Percentiles rank a stretch among this genome's conserved stretches.
phyloP scores from a whole-genome alignment of 1,140 invertebrate species.

The Sycobia sp. region DNA sequence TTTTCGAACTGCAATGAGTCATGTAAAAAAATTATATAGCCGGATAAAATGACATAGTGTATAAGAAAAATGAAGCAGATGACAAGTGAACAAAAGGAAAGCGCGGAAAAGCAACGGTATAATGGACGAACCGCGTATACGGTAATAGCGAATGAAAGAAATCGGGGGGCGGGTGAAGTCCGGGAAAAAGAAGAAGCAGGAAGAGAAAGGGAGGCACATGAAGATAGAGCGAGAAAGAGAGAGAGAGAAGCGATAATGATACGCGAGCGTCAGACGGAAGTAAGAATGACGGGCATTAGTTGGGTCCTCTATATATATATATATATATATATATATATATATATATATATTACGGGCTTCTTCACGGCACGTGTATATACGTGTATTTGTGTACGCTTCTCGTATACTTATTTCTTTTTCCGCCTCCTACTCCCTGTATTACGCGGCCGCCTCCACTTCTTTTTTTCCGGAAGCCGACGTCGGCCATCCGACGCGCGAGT shows the following conservation, averaged over 20 bases:
- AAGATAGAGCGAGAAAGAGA: conserved; percentile 1
- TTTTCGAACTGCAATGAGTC: too few species aligned
- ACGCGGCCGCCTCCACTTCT: not conserved
- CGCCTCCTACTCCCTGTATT: not conserved
- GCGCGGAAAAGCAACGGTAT: too few species aligned
- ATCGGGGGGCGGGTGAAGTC: not conserved
- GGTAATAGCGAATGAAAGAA: too few species aligned
- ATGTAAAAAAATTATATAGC: too few species aligned
- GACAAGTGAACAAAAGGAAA: too few species aligned
- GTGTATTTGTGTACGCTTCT: not conserved
- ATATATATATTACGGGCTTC: conserved; percentile 17
- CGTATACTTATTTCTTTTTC: conserved; percentile 4
- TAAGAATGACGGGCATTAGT: conserved; percentile 27
- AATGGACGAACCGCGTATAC: too few species aligned
- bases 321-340: too few species aligned
- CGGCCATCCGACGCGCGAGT: not conserved
- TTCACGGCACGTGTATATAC: conserved; percentile 8
- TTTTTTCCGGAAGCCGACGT: conserved; percentile 3
- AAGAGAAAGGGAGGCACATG: not conserved
- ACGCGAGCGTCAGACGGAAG: conserved; percentile 21
- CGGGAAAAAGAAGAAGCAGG: not conserved
- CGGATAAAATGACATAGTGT: too few species aligned
- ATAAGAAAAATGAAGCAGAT: too few species aligned
- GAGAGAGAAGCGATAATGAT: conserved; percentile 22
- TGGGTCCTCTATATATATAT: not conserved